Evolutionary conservation across 2,888 invertebrate species (phyloP), one percentile per base, ranked within the genome.

Genomic region (Phorcus lineatus): DNA sequence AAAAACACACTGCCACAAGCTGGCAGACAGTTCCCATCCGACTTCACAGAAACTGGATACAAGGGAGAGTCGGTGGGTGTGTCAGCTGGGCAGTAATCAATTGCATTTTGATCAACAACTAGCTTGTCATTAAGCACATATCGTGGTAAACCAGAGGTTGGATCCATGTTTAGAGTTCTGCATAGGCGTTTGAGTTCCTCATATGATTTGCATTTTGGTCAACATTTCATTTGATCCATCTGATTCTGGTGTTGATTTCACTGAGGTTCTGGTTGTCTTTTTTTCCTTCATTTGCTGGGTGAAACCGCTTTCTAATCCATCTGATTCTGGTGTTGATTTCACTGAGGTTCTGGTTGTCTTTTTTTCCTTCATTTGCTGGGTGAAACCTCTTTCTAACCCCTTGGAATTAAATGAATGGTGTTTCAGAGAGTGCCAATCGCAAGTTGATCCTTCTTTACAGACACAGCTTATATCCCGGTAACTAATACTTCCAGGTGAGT

Each of bases 401-500:
- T 62, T 31, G 7, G 3, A 7, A 3, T 7, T 36, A 3, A 6
- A 6, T 36, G 4, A 6, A 3, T 36, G 36, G 3, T 55, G 2
- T 2, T 9, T 55, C 4, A 9, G 3, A 22, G 55, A n/a, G 4
- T n/a, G n/a, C 11, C 11, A 4, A 6, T 9, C 55, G 3, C 36
- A 6, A 7, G 36, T 36, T 36, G 36, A 3, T 36, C 36, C 36
- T 6, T 36, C 36, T 6, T 7, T 36, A 55, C 83, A 84, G 6
- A 53, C 17, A 80, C 86, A 86, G 66, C 85, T 86, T 1, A 83
- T 47, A n/a, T 85, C 78, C 53, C 83, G 74, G 77, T 80, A 78
- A 36, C 57, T 47, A 13, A 83, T 24, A n/a, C 47, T 22, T 22
- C 74, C 74, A 16, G 52, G 19, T 66, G 28, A 17, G 28, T 28